Base-by-base conservation (phyloP, 2,888 invertebrate species). In the Drosophila demipolita region DNA sequence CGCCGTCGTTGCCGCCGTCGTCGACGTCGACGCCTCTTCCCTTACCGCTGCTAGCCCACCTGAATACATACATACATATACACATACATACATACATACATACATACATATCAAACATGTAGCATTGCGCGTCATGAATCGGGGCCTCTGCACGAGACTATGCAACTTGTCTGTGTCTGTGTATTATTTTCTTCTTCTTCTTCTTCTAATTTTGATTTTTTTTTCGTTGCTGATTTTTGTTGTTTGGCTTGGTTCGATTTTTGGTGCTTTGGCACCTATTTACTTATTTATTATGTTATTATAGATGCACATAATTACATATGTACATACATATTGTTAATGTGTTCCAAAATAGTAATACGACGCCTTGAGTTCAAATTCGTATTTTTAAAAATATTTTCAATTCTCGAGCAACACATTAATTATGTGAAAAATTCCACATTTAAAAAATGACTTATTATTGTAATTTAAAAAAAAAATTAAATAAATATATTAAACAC, bases 121-220 rank as follows among this genome's bases (percentile, higher is more conserved):
- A 55, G 60, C 57, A 69, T 71, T 67, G 86, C 76, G 73, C 72
- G 66, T 48, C 49, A 55, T 66, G 76, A 70, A 89, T 50, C 85
- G 67, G 77, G 83, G 84, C 90, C 84, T 87, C 36, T 57, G 45
- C 88, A 85, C 59, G 88, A 85, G 84, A 89, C 90, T 87, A 85
- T 85, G 62, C 77, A 71, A 82, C 74, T 87, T 81, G 72, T 87
- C 66, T 66, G 75, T 79, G 66, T 75, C 64, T 75, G 69, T 57
- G 70, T 57, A 60, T 76, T 79, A 64, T 64, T 45, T 71, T 71
- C 29, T 29, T 29, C 29, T 64, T 80, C 53, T 50, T 29, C 49
- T 49, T 49, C 26, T 50, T 50, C 17, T 29, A 23, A 29, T n/a
- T 45, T 20, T 6, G 45, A 3, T 7, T 45, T 38, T 20, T n/a